A percentile compares a stretch with the other conserved stretches of the same genome.
phyloP scores from a whole-genome alignment of 2,797 vertebrate species.

The Delichon dasypus region DNA sequence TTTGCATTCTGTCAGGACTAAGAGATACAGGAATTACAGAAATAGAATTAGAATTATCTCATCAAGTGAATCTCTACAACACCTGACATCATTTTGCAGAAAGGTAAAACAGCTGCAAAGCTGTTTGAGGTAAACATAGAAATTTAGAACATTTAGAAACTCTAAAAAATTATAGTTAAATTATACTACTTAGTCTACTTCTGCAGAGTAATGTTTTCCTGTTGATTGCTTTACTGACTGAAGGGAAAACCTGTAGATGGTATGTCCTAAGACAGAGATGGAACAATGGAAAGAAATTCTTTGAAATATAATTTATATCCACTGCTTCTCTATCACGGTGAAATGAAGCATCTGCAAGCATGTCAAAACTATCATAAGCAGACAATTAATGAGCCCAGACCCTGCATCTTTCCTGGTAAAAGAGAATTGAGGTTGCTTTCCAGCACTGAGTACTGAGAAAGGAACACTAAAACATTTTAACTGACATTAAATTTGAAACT shows the following conservation, averaged over 20 bases:
- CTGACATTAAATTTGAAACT: slow-evolving; percentile 43
- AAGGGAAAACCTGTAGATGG: neutral
- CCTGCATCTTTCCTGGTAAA: neutral
- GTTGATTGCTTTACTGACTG: neutral
- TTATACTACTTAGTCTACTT: neutral
- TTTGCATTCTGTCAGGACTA: slow-evolving; percentile 19
- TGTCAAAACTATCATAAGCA: neutral
- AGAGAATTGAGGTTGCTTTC: neutral
- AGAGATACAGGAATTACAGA: neutral
- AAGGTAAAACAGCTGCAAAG: slow-evolving; percentile 12
- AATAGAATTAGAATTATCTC: slow-evolving; percentile 21
- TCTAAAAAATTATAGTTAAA: neutral
- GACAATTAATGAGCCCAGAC: neutral
- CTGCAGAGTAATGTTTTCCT: neutral
- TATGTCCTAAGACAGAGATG: neutral
- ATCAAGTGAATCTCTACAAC: neutral
- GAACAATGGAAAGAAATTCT: neutral
- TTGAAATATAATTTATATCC: neutral
- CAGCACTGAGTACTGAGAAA: neutral
- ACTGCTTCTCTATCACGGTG: neutral
- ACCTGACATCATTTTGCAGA: slow-evolving; percentile 22
- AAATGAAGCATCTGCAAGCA: neutral
- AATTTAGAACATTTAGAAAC: neutral
- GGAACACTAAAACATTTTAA: slow-evolving; percentile 50
- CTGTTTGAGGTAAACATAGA: neutral